A percentile compares a stretch with the other conserved stretches of the same genome.
phyloP scores from a whole-genome alignment of 2,888 invertebrate species.

The Apocheima hispidaria region DNA sequence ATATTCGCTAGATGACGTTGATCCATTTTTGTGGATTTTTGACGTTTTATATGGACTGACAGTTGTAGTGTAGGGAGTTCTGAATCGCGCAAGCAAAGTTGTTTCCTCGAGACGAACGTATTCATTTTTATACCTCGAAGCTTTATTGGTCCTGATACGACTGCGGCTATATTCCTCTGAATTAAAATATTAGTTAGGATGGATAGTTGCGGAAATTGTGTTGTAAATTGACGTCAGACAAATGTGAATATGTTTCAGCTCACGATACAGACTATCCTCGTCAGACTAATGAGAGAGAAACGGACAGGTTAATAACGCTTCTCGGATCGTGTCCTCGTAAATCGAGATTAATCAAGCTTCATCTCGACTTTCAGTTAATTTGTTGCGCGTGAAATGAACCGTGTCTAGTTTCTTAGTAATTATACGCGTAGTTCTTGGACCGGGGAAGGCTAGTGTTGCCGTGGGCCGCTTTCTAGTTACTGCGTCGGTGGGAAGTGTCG shows the following conservation, averaged over 20 bases:
- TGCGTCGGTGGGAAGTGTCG: slow-evolving; percentile 18
- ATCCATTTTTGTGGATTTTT: too few species aligned
- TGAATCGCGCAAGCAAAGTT: too few species aligned
- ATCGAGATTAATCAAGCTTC: slow-evolving; percentile 23
- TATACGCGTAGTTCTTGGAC: slow-evolving; percentile 23
- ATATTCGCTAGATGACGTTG: too few species aligned
- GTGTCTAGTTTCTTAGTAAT: slow-evolving; percentile 29
- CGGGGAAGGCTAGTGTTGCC: background rate
- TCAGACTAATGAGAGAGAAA: slow-evolving; percentile 36
- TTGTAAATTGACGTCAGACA: background rate
- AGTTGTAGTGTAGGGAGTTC: too few species aligned
- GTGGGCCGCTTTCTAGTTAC: slow-evolving; percentile 24
- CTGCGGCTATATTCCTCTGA: too few species aligned
- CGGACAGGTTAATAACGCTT: background rate
- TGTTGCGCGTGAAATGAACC: slow-evolving; percentile 28
- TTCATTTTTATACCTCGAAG: too few species aligned
- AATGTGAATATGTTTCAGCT: background rate
- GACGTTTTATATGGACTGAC: too few species aligned
- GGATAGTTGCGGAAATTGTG: background rate
- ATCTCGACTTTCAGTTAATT: slow-evolving; percentile 29
- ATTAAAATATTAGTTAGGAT: too few species aligned
- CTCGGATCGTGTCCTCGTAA: slow-evolving; percentile 7
- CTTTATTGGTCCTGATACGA: too few species aligned
- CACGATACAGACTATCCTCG: slow-evolving; percentile 1
- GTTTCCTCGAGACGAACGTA: too few species aligned